Percentiles rank a stretch among this genome's conserved stretches.
phyloP scores from a whole-genome alignment of 2,888 invertebrate genomes.

The Spilosoma lubricipeda region DNA sequence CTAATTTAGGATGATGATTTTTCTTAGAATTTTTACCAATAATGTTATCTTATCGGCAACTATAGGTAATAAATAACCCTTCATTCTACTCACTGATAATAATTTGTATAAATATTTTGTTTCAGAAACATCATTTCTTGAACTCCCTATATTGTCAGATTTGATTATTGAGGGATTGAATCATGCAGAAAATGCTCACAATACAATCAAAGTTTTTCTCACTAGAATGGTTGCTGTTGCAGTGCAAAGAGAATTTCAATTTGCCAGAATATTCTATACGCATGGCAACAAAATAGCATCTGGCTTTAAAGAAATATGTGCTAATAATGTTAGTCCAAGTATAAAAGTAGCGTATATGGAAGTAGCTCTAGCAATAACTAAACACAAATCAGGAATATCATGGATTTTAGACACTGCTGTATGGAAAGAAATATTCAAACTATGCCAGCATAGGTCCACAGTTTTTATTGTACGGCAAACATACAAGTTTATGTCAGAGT shows the following conservation, averaged over 20 bases:
- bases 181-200: conserved; percentile 61
- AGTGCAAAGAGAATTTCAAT: conserved; percentile 86
- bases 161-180: conserved; percentile 65
- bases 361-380: conserved; percentile 86
- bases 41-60: not conserved
- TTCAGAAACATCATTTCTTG: conserved; percentile 69
- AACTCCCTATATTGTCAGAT: conserved; percentile 65
- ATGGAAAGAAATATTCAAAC: conserved; percentile 89
- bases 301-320: conserved; percentile 64
- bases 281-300: conserved; percentile 61
- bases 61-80: not conserved
- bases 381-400: conserved; percentile 88
- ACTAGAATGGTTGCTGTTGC: conserved; percentile 88
- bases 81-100: not conserved
- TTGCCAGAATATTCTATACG: conserved; percentile 84
- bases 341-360: conserved; percentile 89
- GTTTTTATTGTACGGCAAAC: conserved; percentile 90
- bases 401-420: conserved; percentile 88
- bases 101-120: conserved; percentile 41
- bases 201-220: conserved; percentile 86
- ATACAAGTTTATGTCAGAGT: conserved; percentile 87
- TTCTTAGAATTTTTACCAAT: not conserved
- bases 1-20: too few relatives aligned
- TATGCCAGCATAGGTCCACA: conserved; percentile 89
- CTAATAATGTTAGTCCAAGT: conserved; percentile 83